Percentiles rank a stretch among this genome's conserved stretches.
phyloP scores from a whole-genome alignment of 2,797 vertebrate species.

The Sebastes ruberrimus region DNA sequence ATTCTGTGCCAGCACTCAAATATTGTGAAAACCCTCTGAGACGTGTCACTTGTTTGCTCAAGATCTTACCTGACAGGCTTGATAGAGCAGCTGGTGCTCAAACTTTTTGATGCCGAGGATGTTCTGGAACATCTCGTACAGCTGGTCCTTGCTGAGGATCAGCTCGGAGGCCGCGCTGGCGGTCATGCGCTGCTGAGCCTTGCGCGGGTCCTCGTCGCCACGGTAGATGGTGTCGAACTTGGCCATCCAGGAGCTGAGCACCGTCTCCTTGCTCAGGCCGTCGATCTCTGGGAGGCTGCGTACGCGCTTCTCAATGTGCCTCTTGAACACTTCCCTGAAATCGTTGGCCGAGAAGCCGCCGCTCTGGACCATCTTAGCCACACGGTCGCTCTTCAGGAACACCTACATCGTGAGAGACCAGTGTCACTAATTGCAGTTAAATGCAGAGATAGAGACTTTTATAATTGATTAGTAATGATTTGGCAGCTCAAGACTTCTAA shows the following conservation, averaged over 20 bases:
- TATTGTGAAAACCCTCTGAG: background rate
- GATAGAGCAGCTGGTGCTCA: constrained; percentile 98
- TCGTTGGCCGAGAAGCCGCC: constrained; percentile 96
- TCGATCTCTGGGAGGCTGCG: constrained; percentile 98
- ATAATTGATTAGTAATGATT: constrained; percentile 34
- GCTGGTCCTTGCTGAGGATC: constrained; percentile 99
- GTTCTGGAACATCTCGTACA: constrained; percentile 99
- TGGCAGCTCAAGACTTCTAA: background rate
- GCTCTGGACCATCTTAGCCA: constrained; percentile 98
- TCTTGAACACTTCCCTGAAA: constrained; percentile 98
- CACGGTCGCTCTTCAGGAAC: constrained; percentile 97
- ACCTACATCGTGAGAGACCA: constrained; percentile 81
- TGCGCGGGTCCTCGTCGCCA: constrained; percentile 96
- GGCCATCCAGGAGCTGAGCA: constrained; percentile 99
- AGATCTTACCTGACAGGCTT: constrained; percentile 94
- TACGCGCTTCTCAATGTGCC: constrained; percentile 98
- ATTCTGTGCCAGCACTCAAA: background rate
- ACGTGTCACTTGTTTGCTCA: background rate
- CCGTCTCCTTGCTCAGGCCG: constrained; percentile 99
- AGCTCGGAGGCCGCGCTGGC: constrained; percentile 97
- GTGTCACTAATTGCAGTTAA: background rate
- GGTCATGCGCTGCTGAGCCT: constrained; percentile 98
- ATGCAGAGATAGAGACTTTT: background rate
- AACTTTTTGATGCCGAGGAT: constrained; percentile 99
- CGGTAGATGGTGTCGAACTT: constrained; percentile 99